These are phyloP conservation scores for Caenorhabditis sp. DNA, from an alignment of 2,888 invertebrate genomes.

Conservation along the genomic window DNA sequence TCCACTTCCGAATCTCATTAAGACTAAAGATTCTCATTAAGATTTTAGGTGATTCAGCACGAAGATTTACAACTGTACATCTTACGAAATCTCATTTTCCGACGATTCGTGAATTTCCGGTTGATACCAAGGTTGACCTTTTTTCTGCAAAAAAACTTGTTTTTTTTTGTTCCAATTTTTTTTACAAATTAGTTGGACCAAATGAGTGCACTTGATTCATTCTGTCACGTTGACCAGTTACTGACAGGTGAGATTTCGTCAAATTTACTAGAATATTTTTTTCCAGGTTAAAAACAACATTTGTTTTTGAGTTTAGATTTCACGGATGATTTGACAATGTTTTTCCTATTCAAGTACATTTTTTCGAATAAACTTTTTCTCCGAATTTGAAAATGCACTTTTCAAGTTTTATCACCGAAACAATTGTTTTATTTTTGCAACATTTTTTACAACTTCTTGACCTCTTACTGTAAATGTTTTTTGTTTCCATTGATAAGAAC, in stretches of 20 bases:
- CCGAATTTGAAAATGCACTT: too few species aligned
- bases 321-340: too few species aligned
- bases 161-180: not conserved
- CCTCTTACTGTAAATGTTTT: not conserved
- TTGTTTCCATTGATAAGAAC: not conserved
- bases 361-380: too few species aligned
- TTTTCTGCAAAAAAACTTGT: constrained; percentile 1
- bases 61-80: not conserved
- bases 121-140: not conserved
- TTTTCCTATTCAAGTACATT: too few species aligned
- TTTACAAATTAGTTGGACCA: not conserved
- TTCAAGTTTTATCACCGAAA: too few species aligned
- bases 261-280: too few species aligned
- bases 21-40: not conserved
- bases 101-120: not conserved
- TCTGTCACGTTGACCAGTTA: not conserved
- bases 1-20: not conserved
- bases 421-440: too few species aligned
- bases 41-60: not conserved
- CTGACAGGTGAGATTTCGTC: not conserved
- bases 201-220: not conserved
- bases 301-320: too few species aligned
- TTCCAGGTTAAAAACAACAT: too few species aligned
- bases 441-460: too few species aligned
- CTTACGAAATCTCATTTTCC: not conserved